These are phyloP conservation scores for Diploptera punctata DNA, from an alignment of 2,888 invertebrate species.

Conservation along the genomic window DNA sequence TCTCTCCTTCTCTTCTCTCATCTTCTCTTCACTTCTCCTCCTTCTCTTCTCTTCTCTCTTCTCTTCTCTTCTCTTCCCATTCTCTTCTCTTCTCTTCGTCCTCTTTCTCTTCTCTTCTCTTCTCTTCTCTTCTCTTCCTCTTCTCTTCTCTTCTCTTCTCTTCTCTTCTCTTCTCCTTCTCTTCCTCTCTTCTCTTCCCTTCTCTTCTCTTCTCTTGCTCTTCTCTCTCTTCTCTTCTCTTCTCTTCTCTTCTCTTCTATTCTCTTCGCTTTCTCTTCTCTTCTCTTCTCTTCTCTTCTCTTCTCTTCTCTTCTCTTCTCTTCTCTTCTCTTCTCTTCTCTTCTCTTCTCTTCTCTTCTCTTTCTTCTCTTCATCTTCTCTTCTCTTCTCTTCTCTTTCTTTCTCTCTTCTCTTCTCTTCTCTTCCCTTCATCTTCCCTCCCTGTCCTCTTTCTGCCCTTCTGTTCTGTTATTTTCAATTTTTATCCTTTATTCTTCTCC, in stretches of 20 bases:
- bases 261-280: not conserved
- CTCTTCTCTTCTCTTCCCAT: constrained; percentile 30
- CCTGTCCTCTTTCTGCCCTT: not conserved
- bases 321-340: not conserved
- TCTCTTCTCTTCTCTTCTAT: not conserved
- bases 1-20: no score
- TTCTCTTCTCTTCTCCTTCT: constrained; percentile 23
- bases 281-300: not conserved
- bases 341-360: not conserved
- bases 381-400: not conserved
- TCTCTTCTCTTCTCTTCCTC: not conserved
- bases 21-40: constrained; percentile 8
- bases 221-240: constrained; percentile 13
- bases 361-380: not conserved
- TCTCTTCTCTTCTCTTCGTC: constrained; percentile 6
- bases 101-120: not conserved
- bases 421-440: not conserved
- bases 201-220: constrained; percentile 28
- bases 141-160: not conserved
- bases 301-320: not conserved
- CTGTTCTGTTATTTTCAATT: not conserved
- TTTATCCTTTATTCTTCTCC: not conserved
- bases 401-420: not conserved
- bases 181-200: constrained; percentile 37
- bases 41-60: constrained; percentile 22